Base-by-base conservation (phyloP, 2,888 invertebrate species). In the Strigamia maritima region DNA sequence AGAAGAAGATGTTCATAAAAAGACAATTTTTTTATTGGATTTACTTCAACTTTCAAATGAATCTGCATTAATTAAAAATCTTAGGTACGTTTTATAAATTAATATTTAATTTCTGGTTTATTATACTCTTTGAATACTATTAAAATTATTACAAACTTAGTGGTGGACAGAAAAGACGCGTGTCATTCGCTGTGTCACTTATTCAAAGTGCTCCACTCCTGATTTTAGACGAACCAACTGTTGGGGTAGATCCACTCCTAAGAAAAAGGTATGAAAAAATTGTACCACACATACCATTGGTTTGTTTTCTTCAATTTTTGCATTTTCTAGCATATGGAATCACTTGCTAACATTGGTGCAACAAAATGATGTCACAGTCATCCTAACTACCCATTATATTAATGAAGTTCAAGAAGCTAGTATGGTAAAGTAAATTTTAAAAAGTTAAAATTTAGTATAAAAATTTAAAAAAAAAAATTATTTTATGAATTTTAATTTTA, bases 161-260 rank as follows among this genome's bases (percentile, higher is more conserved):
- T 87, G 95, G 96, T 83, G 94, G 97, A 31, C 94, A 96, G 86
- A 94, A 95, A 86, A 89, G 97, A 79, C 90, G 96, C 81, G 95
- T 95, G 0, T 95, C 95, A 0, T 94, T 96, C 86, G 94, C 95
- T 0, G 94, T 95, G 44, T 95, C 95, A 0, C 89, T 96, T 22
- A 93, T 96, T 90, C 95, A 96, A 85, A 94, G 95, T 87, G 96
- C 96, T 0, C 94, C 95, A 86, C 89, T 96, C 70, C 88, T 96
- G 81, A 95, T 96, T 86, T 89, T 96, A 81, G 96, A 96, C 85
- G 96, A 96, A 86, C 95, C 95, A 0, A 96, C 95, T 0, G 95
- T 96, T 75, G 95, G 95, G 3, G 95, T 96, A 79, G 95, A 96
- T 89, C 95, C 95, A 0, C 88, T 94, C 82, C 89, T 97, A 0